Evolutionary conservation across 1,140 invertebrate species (phyloP).

Genomic region (Dinoponera quadriceps): DNA sequence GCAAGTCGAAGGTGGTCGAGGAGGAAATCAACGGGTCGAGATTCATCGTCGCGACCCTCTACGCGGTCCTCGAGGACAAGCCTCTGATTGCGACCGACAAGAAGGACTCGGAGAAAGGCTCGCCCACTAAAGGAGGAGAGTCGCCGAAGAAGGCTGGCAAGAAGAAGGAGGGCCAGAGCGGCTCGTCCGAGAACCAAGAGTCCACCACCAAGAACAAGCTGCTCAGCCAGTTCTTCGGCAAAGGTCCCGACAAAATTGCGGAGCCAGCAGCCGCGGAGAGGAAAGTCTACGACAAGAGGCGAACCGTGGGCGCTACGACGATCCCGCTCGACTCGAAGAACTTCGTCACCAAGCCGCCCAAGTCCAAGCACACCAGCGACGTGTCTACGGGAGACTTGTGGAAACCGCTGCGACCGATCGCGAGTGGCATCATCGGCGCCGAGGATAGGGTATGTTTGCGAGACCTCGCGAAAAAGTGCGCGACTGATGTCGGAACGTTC

Average conservation of each 20-base stretch:
- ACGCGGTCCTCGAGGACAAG: conserved; percentile 89
- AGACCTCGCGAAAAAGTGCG: neutral
- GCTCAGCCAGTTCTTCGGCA: conserved; percentile 81
- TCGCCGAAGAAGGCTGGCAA: conserved; percentile 79
- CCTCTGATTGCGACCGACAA: conserved; percentile 84
- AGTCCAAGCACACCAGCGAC: conserved; percentile 84
- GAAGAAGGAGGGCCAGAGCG: conserved; percentile 75
- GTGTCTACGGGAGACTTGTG: conserved; percentile 91
- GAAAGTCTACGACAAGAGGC: conserved; percentile 87
- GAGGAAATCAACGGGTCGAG: conserved; percentile 88
- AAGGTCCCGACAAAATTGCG: conserved; percentile 75
- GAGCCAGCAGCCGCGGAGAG: conserved; percentile 74
- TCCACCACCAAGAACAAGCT: conserved; percentile 79
- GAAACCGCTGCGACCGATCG: conserved; percentile 90
- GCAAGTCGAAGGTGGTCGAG: conserved; percentile 82
- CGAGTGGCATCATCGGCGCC: conserved; percentile 87
- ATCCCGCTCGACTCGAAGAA: conserved; percentile 89
- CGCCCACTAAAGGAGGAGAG: conserved; percentile 70
- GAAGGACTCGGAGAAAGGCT: conserved; percentile 80
- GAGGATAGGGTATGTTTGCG: conserved; percentile 86
- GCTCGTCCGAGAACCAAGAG: conserved; percentile 68
- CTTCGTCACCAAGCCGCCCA: conserved; percentile 88
- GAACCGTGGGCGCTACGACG: conserved; percentile 89
- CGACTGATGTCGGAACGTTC: no score
- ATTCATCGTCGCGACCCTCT: conserved; percentile 91